These are phyloP conservation scores for Sitodiplosis mosellana DNA, from an alignment of 1,140 invertebrate genomes.

Conservation along the genomic window DNA sequence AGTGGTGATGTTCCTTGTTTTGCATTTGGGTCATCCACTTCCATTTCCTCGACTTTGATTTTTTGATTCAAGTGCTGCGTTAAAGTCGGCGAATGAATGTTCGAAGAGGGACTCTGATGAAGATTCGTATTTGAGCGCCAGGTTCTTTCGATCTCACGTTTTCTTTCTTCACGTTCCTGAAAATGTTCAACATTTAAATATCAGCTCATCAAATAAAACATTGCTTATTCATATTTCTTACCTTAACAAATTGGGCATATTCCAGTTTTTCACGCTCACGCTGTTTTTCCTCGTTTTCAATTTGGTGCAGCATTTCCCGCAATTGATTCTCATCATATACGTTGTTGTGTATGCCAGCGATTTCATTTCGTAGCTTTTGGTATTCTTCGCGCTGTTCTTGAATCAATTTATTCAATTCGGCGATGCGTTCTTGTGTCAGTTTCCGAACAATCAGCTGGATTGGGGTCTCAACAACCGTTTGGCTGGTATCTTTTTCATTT, in stretches of 20 bases:
- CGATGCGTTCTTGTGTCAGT: conserved; percentile 56
- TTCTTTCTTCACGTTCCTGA: conserved; percentile 42
- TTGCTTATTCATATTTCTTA: too few species aligned
- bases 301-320: conserved; percentile 47
- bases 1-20: conserved; percentile 39
- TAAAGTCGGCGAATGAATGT: conserved; percentile 1
- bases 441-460: conserved; percentile 61
- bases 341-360: conserved; percentile 27
- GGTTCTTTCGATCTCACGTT: conserved; percentile 32
- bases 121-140: conserved; percentile 27
- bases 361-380: conserved; percentile 40
- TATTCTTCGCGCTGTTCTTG: conserved; percentile 50
- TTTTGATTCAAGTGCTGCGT: conserved; percentile 6
- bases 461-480: conserved; percentile 32
- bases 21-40: conserved; percentile 14
- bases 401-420: conserved; percentile 54
- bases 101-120: conserved; percentile 4
- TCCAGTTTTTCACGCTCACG: conserved; percentile 42
- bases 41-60: conserved; percentile 22
- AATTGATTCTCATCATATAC: conserved; percentile 43
- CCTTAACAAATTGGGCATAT: conserved; percentile 42
- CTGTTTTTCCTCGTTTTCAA: conserved; percentile 50
- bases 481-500: conserved; percentile 34
- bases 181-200: too few species aligned
- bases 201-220: too few species aligned